Percentiles rank a stretch among this genome's conserved stretches.
These are phyloP conservation scores for Adineta ricciae DNA, from an alignment of 2,888 invertebrate genomes.

Conservation along the genomic window DNA sequence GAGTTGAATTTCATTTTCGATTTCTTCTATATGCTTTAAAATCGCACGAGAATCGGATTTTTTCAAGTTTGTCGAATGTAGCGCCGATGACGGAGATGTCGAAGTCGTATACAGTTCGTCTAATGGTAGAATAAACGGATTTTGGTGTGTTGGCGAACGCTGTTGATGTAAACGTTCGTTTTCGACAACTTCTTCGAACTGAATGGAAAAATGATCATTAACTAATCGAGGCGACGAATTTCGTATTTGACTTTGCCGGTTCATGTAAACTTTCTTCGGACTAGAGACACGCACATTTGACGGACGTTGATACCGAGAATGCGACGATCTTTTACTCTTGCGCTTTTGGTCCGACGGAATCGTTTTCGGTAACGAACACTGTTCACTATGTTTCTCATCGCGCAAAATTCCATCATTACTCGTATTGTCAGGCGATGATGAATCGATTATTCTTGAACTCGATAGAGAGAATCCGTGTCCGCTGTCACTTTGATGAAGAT, in stretches of 20 bases:
- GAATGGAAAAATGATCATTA: constrained; percentile 5
- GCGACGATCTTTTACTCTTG: neutral
- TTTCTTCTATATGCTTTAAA: neutral
- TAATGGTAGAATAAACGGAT: constrained; percentile 20
- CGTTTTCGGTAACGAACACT: neutral
- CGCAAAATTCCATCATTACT: neutral
- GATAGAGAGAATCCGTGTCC: neutral
- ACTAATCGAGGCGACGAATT: neutral
- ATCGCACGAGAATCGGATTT: neutral
- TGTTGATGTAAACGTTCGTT: neutral
- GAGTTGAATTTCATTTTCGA: neutral
- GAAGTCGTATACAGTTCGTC: neutral
- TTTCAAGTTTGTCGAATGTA: neutral
- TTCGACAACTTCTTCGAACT: constrained; percentile 7
- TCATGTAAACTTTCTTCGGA: neutral
- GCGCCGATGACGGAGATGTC: neutral
- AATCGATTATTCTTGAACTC: neutral
- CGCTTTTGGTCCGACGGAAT: neutral
- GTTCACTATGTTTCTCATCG: neutral
- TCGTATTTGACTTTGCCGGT: neutral
- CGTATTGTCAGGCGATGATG: neutral
- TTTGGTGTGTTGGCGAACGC: neutral
- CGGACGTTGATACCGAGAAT: neutral
- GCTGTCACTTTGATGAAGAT: constrained; percentile 9
- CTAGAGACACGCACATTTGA: neutral